phyloP scores from a whole-genome alignment of 2,113 vertebrate genomes.

The Vulpes ferrilata region DNA sequence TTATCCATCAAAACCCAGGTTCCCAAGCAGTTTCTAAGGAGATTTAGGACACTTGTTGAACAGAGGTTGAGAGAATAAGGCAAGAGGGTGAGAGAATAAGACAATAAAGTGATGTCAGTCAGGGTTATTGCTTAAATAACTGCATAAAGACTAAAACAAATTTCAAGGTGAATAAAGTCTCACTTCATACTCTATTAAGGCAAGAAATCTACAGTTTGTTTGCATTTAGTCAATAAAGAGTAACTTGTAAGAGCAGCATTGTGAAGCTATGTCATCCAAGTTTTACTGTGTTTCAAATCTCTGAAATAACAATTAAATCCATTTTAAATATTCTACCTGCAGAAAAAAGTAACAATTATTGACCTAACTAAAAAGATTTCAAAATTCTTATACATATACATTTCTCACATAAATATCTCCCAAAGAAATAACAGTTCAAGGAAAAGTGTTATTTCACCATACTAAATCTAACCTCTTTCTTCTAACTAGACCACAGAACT shows the following conservation, averaged over 20 bases:
- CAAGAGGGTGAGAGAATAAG: conserved; percentile 51
- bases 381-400: not conserved
- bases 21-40: conserved; percentile 49
- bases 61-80: not conserved
- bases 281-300: conserved; percentile 13
- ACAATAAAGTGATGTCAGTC: not conserved
- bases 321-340: conserved; percentile 15
- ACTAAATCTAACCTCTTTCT: conserved; percentile 48
- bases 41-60: not conserved
- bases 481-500: conserved; percentile 27
- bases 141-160: not conserved
- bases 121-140: not conserved
- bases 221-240: conserved; percentile 57
- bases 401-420: conserved; percentile 31
- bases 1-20: conserved; percentile 77
- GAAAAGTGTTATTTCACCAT: conserved; percentile 62
- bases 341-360: not conserved
- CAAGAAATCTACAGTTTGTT: conserved; percentile 18
- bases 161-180: not conserved
- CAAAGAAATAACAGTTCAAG: conserved; percentile 52
- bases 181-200: not conserved
- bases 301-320: conserved; percentile 56
- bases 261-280: not conserved
- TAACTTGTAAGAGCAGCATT: conserved; percentile 32
- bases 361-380: not conserved